These are phyloP conservation scores for Lottia gigantea DNA, from an alignment of 2,888 invertebrate species.

Conservation along the genomic window DNA sequence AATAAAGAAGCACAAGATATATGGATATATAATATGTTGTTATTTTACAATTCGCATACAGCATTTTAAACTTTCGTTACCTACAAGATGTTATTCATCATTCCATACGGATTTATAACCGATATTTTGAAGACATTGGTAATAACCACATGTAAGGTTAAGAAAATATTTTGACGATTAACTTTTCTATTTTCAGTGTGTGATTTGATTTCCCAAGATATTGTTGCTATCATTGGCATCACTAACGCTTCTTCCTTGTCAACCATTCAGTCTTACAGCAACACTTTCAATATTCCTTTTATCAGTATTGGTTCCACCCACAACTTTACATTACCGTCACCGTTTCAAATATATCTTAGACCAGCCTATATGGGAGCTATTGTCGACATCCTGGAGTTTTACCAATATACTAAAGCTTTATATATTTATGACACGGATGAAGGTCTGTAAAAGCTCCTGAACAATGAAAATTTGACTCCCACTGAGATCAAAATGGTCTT, in stretches of 20 bases:
- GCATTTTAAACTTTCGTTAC: too few species aligned
- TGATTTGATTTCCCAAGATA: constrained; percentile 43
- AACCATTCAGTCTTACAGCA: constrained; percentile 57
- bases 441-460: constrained; percentile 30
- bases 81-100: too few species aligned
- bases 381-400: constrained; percentile 41
- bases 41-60: too few species aligned
- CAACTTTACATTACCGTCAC: constrained; percentile 37
- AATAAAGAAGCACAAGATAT: too few species aligned
- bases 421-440: constrained; percentile 56
- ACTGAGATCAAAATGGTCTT: too few species aligned
- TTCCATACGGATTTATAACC: too few species aligned
- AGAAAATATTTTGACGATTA: too few species aligned
- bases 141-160: too few species aligned
- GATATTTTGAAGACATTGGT: too few species aligned
- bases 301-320: constrained; percentile 46
- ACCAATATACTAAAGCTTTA: constrained; percentile 41
- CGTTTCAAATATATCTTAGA: constrained; percentile 46
- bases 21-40: too few species aligned
- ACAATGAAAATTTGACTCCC: too few species aligned
- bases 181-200: constrained; percentile 43
- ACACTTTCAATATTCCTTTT: constrained; percentile 51
- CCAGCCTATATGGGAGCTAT: constrained; percentile 48
- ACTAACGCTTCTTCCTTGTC: constrained; percentile 51
- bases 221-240: constrained; percentile 48